phyloP scores from a whole-genome alignment of 2,113 vertebrate genomes.

The Callaeas wilsoni region DNA sequence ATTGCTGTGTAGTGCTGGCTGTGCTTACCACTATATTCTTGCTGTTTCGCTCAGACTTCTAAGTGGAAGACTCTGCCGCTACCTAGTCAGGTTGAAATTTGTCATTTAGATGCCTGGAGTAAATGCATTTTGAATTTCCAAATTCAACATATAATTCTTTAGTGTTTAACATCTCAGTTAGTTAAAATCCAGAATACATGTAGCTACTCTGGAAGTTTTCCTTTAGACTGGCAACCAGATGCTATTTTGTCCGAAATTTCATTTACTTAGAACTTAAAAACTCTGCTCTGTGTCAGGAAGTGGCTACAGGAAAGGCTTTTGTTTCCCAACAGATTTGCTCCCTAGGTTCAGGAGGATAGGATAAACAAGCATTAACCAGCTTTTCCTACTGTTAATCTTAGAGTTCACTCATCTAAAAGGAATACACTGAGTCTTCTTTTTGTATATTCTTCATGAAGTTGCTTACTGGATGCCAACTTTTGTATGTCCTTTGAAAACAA shows the following conservation, averaged over 20 bases:
- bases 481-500: not conserved
- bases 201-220: not conserved
- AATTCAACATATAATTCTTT: not conserved
- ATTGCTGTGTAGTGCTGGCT: not conserved
- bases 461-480: not conserved
- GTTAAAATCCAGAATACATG: not conserved
- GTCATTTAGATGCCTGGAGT: not conserved
- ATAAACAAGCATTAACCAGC: not conserved
- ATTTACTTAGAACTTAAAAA: not conserved
- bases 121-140: not conserved
- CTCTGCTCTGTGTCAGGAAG: not conserved
- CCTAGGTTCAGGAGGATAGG: not conserved
- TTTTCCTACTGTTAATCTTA: not conserved
- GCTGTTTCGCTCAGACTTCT: not conserved
- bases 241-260: not conserved
- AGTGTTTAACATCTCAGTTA: not conserved
- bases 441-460: not conserved
- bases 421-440: not conserved
- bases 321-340: not conserved
- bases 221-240: not conserved
- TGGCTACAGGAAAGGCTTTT: not conserved
- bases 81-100: not conserved
- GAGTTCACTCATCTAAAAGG: not conserved
- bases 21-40: not conserved
- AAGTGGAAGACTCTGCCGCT: not conserved